Base-by-base conservation (phyloP, 2,797 vertebrate genomes). In the Otolemur crassicaudatus region DNA sequence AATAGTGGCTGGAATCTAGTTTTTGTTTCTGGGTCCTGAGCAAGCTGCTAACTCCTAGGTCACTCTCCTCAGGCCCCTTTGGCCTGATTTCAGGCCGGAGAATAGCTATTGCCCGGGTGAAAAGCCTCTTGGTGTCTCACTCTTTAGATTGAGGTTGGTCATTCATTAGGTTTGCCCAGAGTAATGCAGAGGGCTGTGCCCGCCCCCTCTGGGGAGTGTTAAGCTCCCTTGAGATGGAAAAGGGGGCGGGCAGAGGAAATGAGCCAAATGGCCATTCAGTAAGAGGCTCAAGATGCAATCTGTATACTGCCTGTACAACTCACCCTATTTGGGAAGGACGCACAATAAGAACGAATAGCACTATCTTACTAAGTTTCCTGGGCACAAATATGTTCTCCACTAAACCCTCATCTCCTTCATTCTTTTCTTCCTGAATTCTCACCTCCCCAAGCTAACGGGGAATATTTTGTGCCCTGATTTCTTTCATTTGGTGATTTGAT, bases 201-300 rank as follows among this genome's bases (percentile, higher is more conserved):
- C 14, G 0, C 17, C 31, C n/a, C 29, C 34, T 31, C 49, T 3
- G 0, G 19, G 31, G n/a, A 49, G 10, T 34, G 58, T n/a, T 65
- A 61, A 65, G 14, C 46, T 63, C 79, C 37, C 20, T 13, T 13
- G 20, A n/a, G 31, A 40, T 56, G 25, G 65, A 13, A 3, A 34
- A 87, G 3, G 25, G 56, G 29, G 13, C 3, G 22, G 43, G 56
- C 37, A 63, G 25, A 86, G 20, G 53, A 53, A 20, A 4, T 56
- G 53, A 87, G n/a, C 46, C 93, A 43, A 29, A 23, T 13, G 37
- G 34, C n/a, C 43, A 20, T 1, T 11, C 13, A 20, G 22, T 75
- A n/a, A 37, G 0, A 3, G 43, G 27, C 37, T 85, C 37, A 17
- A 81, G 46, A 17, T 29, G 29, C 31, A 16, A 82, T 56, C 53